Base-by-base conservation (phyloP, 2,113 vertebrate genomes). In the Mola mola region DNA sequence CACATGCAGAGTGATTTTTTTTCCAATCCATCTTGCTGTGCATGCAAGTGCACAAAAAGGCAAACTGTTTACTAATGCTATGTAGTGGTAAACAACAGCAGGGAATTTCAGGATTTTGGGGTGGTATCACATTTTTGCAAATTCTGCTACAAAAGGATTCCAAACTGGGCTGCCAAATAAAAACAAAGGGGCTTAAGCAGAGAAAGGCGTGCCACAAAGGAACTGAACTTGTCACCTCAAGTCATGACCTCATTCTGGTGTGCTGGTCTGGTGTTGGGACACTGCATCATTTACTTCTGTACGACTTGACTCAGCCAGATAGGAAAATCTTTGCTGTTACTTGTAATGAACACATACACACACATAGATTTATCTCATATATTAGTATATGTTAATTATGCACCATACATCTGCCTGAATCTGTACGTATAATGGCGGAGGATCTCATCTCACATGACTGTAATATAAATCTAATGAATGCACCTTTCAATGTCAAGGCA, bases 401-500 rank as follows among this genome's bases (percentile, higher is more conserved):
- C 8, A 4, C 26, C 44, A 17, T 66, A 60, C 44, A 51, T 65
- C 36, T 65, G 43, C 62, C 10, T 16, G 1, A 44, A 31, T 78
- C 12, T 42, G 52, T 40, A 17, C 17, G 24, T 57, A 69, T 57
- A 69, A 61, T 52, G 49, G 70, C 74, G 53, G 78, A 52, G 65
- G 40, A 60, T 70, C 40, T 68, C 57, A 58, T 74, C 72, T 57
- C 43, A 48, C 75, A 72, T 31, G 68, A 75, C 66, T 75, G 69
- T 69, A 74, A 84, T 78, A 83, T 87, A 79, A 85, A 85, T 90
- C 82, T 78, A 81, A 81, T 74, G 81, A 88, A 86, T 85, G 75
- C 80, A 78, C 76, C 75, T 78, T 78, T 90, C 85, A 89, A 84
- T 89, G 86, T 88, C 85, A 88, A 63, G 52, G 79, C 72, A 75